Evolutionary conservation across 2,888 invertebrate species (phyloP), one percentile per base, ranked within the genome.

Genomic region (Koerneria pararmatus): DNA sequence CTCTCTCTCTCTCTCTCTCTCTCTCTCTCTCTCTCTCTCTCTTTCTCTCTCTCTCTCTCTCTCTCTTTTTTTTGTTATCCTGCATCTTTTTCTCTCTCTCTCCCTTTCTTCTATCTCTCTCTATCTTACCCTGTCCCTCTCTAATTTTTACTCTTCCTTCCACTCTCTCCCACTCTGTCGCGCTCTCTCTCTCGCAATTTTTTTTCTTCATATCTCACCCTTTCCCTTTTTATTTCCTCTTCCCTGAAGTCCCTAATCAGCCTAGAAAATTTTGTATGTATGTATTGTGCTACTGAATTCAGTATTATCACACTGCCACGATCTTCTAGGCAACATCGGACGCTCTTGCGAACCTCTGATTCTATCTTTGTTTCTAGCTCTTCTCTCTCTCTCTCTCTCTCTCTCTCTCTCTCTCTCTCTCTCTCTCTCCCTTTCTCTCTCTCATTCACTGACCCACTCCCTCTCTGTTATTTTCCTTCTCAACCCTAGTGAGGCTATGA

Each of bases 1-100:
- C 37, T 61, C 54, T 54, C 66, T 62, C 65, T 65, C 60, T 53
- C 59, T 48, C 48, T 54, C 57, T 53, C 46, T 31, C 60, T 37
- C 22, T 41, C 66, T 65, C 46, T 63, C 51, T 29, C 19, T 41
- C 57, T 29, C 54, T 32, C 8, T 57, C 56, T 31, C n/a, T 1
- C 48, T 53, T 48, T 27, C 35, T 61, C 27, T 11, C 59, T 19
- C 24, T 61, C 54, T 56, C 57, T 59, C 53, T 34, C 34, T 65
- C 37, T 57, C 65, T 35, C 32, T 57, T 19, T 8, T 31, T 41
- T 29, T 22, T 32, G 29, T 19, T 53, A 19, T 27, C 32, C 1
- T 2, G 56, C n/a, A 56, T 29, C 24, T 3, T 29, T 1, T 8
- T 11, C 56, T 5, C n/a, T 31, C 8, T 31, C 29, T 27, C 29